Conservation (phyloP, 1,140 invertebrate genomes). For the Diabrotica undecimpunctata region DNA sequence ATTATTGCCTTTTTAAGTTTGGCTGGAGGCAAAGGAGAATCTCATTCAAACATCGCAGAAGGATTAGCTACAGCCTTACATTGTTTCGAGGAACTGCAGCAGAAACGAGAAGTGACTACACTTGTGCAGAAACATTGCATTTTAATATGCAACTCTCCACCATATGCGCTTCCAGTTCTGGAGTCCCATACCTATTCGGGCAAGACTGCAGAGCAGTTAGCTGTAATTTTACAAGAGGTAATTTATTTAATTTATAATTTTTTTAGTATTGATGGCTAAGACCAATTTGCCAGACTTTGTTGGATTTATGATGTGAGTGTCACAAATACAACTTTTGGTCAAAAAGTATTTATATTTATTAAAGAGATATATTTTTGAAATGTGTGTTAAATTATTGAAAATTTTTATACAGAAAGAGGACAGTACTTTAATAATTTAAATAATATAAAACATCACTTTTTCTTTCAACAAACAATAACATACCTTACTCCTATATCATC, state of each 20-base stretch:
- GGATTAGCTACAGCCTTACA: constrained; percentile 81
- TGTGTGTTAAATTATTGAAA: too few relatives aligned
- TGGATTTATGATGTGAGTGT: too few relatives aligned
- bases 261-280: too few relatives aligned
- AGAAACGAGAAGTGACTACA: constrained; percentile 57
- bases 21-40: constrained; percentile 85
- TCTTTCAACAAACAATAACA: too few relatives aligned
- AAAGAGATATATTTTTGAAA: too few relatives aligned
- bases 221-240: constrained; percentile 68
- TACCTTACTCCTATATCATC: too few relatives aligned
- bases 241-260: constrained; percentile 16
- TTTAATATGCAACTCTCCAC: constrained; percentile 88
- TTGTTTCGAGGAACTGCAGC: constrained; percentile 83
- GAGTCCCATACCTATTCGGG: constrained; percentile 73
- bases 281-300: too few relatives aligned
- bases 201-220: constrained; percentile 71
- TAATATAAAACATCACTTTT: too few relatives aligned
- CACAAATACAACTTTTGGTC: too few relatives aligned
- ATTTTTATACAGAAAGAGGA: too few relatives aligned
- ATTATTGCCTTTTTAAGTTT: constrained; percentile 56
- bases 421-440: too few relatives aligned
- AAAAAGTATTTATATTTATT: too few relatives aligned
- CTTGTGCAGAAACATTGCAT: constrained; percentile 75
- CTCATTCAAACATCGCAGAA: constrained; percentile 84
- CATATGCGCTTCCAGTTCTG: constrained; percentile 79